Evolutionary conservation across 2,888 invertebrate genomes (phyloP), one percentile per base, ranked within the genome.

Genomic region (Sarcophaga subvicina): DNA sequence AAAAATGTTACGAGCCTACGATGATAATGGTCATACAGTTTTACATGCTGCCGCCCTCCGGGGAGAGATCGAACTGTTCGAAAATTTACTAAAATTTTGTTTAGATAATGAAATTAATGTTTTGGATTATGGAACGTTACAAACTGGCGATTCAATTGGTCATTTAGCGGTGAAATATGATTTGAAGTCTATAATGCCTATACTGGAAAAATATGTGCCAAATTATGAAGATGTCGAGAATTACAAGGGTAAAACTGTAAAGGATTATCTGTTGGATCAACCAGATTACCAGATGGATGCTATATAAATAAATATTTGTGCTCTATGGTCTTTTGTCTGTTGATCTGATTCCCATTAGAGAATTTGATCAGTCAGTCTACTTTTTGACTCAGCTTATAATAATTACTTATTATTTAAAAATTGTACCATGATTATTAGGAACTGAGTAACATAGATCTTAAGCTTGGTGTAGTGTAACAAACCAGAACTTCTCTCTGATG

Each of bases 121-220:
- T 60, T 54, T 77, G 22, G 66, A 80, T 12, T 83, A 72, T 63
- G 80, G 83, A 60, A 76, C 80, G 0, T 67, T 86, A 45, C 79
- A 82, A 12, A 83, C 25, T 64, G 86, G 86, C n/a, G 79, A 86
- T 22, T 76, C 82, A 0, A 60, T 86, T 60, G 70, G n/a, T 1
- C 82, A 86, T 79, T 63, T 86, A 45, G 60, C 12, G 6, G 60
- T 22, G 11, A 67, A 60, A 66, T 20, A 73, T 1, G 80, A 76
- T 60, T 12, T 70, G 12, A 45, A 8, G 11, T 17, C 47, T 2
- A 82, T 86, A 59, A 12, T 60, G 27, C 4, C 59, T 3, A 1
- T 86, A 37, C 12, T 82, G 4, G 0, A 45, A 5, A 25, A 76
- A 27, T 80, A 82, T 72, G 20, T 76, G 3, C 66, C 71, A 37